Base-by-base conservation (phyloP, 2,797 vertebrate genomes). In the Notoglanidium macrostoma region DNA sequence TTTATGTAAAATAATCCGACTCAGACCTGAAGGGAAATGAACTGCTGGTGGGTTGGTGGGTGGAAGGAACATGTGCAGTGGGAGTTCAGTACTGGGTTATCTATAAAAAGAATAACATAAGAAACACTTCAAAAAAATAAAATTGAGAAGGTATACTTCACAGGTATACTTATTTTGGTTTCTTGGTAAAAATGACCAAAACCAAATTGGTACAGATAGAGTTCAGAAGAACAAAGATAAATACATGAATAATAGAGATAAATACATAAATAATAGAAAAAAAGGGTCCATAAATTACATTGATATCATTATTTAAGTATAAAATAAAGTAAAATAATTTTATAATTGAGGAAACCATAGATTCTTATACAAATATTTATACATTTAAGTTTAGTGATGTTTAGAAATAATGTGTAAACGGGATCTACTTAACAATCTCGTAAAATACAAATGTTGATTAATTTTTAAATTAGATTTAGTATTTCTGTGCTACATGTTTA, bases 11-110 rank as follows among this genome's bases (percentile, higher is more conserved):
- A 51, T 82, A 89, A 80, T 86, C 68, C n/a, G 59, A 83, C 83
- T 54, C 74, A 23, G 54, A 79, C 19, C 77, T 79, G 54, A 9
- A 61, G 21, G 55, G 55, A 40, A 80, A 70, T 90, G 87, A 91
- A 88, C 89, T 87, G 76, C 32, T 81, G 90, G 95, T 93, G 93
- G 94, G 94, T 21, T 81, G 90, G 95, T 93, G 93, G 94, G 94
- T 21, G 93, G 93, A 90, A 93, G 92, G 92, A 91, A 91, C 91
- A 90, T 94, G 92, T 92, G 92, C 87, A 88, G 87, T 90, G 70
- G 90, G 76, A 93, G 91, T 89, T 90, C 72, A 87, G 90, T 89
- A 90, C 92, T 94, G 91, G 85, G 91, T 90, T 89, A 90, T 88
- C 91, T 90, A 93, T 94, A 94, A 95, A 91, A 93, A 94, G 92